Conservation (phyloP, 2,113 vertebrate genomes). For the Fulmarus glacialis region DNA sequence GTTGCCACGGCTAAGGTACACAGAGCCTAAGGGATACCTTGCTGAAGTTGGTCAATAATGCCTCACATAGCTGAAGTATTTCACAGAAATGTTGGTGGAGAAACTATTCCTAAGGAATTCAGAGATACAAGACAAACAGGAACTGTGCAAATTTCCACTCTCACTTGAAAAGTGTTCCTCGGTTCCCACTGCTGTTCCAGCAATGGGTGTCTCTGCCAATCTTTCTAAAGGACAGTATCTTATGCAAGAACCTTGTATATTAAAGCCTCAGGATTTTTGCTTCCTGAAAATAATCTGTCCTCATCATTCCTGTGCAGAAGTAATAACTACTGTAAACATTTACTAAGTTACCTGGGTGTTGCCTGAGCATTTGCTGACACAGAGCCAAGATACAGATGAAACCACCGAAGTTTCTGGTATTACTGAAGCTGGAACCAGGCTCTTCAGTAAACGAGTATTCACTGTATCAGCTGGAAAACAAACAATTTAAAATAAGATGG, state of each 20-base stretch:
- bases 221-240: background rate
- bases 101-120: background rate
- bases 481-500: background rate
- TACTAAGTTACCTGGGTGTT: conserved; percentile 80
- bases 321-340: background rate
- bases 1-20: background rate
- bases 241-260: background rate
- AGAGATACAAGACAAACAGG: background rate
- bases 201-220: background rate
- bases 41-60: background rate
- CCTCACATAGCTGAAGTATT: background rate
- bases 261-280: background rate
- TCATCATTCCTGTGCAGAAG: background rate
- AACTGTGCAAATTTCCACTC: background rate
- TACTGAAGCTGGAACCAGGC: conserved; percentile 83
- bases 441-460: conserved; percentile 84
- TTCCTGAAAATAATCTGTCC: background rate
- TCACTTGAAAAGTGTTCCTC: background rate
- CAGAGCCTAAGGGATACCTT: background rate
- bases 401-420: conserved; percentile 84
- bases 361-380: conserved; percentile 79
- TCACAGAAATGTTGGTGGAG: background rate
- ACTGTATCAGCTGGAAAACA: conserved; percentile 73
- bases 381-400: conserved; percentile 85
- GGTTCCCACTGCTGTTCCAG: background rate